Evolutionary conservation across 2,888 invertebrate species (phyloP).

Genomic region (Harmothoe impar): DNA sequence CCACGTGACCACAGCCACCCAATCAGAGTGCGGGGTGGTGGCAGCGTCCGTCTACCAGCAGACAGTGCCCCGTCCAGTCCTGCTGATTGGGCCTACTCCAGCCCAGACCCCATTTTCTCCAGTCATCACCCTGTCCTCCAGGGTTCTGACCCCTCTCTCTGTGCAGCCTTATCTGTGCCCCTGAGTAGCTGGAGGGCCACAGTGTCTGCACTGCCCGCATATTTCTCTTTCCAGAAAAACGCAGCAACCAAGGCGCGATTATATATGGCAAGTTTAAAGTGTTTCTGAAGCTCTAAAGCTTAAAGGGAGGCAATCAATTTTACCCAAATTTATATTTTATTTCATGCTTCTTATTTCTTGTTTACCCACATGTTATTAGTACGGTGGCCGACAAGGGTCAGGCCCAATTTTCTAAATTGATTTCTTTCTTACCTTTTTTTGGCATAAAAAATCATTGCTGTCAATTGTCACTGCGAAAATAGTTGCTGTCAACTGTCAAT

Average conservation of each 20-base stretch:
- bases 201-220: neutral
- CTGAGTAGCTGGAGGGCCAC: neutral
- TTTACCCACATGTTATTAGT: no score
- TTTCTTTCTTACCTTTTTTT: no score
- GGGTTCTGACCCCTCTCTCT: constrained; percentile 35
- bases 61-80: neutral
- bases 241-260: neutral
- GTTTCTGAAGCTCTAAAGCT: no score
- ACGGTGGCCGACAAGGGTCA: no score
- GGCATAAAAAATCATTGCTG: no score
- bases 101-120: constrained; percentile 35
- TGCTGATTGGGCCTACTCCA: constrained; percentile 3
- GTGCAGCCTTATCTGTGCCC: neutral
- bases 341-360: no score
- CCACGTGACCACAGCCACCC: constrained; percentile 8
- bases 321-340: no score
- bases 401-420: no score
- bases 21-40: neutral
- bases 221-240: neutral
- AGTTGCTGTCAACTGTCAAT: no score
- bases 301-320: no score
- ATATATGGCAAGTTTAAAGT: neutral
- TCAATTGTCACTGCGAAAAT: no score
- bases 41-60: neutral
- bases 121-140: constrained; percentile 39